These are phyloP conservation scores for Rhamphomyia laevipes DNA, from an alignment of 2,888 invertebrate genomes.

Conservation along the genomic window DNA sequence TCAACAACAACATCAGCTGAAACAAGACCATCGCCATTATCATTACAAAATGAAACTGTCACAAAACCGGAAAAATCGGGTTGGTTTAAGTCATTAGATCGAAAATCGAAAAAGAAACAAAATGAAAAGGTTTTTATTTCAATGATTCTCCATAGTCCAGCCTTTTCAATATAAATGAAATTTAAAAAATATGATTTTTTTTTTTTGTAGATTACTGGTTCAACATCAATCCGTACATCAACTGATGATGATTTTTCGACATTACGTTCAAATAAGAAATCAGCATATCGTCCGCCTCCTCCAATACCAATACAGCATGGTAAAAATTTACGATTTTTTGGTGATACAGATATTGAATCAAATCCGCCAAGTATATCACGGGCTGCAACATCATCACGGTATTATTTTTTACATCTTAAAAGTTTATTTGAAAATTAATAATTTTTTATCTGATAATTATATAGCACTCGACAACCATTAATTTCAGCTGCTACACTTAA, in stretches of 20 bases:
- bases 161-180: slow-evolving; percentile 5
- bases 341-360: slow-evolving; percentile 71
- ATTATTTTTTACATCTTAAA: background rate
- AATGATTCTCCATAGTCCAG: slow-evolving; percentile 21
- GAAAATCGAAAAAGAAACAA: slow-evolving; percentile 56
- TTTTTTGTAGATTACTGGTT: background rate
- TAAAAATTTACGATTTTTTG: slow-evolving; percentile 72
- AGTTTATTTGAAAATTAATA: background rate
- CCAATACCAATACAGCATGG: slow-evolving; percentile 19
- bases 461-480: slow-evolving; percentile 8
- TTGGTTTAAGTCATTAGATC: slow-evolving; percentile 71
- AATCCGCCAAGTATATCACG: slow-evolving; percentile 44
- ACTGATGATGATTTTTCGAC: slow-evolving; percentile 17
- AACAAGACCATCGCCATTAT: slow-evolving; percentile 34
- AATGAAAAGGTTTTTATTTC: slow-evolving; percentile 27
- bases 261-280: slow-evolving; percentile 11
- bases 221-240: slow-evolving; percentile 13
- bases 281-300: slow-evolving; percentile 14
- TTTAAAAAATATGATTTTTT: background rate
- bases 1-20: slow-evolving; percentile 24
- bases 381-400: slow-evolving; percentile 28
- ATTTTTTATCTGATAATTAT: background rate
- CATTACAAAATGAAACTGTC: slow-evolving; percentile 33
- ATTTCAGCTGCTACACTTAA: slow-evolving; percentile 19
- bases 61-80: slow-evolving; percentile 44